A percentile compares a stretch with the other conserved stretches of the same genome.
Conservation (phyloP, 2,797 vertebrate genomes). For the Pseudotriccus pelzelni region DNA sequence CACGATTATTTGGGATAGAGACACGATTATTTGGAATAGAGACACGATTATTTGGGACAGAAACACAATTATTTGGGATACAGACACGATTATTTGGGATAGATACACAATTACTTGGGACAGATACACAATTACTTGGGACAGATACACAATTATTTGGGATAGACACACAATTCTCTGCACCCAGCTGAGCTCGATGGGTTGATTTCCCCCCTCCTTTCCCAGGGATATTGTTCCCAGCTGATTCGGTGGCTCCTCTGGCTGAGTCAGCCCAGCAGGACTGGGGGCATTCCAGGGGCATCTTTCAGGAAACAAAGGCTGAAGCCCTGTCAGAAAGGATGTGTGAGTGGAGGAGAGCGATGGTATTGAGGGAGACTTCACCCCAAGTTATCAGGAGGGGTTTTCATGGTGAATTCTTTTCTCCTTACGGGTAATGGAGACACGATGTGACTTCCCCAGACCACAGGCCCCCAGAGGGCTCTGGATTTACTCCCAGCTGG, state of each 20-base stretch:
- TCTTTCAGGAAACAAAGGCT: conserved; percentile 32
- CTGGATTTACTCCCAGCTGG: background rate
- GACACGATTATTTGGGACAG: background rate
- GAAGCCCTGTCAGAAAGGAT: conserved; percentile 44
- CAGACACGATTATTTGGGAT: no score
- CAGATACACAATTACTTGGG: background rate
- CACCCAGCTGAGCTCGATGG: background rate
- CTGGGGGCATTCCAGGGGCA: conserved; percentile 20
- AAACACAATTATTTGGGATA: background rate
- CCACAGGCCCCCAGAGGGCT: background rate
- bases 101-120: background rate
- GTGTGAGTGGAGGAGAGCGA: background rate
- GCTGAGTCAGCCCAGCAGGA: conserved; percentile 22
- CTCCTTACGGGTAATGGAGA: background rate
- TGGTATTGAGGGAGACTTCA: conserved; percentile 16
- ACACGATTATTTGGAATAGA: background rate
- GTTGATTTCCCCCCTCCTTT: background rate
- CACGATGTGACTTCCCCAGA: background rate
- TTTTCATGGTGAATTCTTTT: background rate
- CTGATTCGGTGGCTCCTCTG: background rate
- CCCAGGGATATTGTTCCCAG: background rate
- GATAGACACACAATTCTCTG: background rate
- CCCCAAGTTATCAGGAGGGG: background rate
- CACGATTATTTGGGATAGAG: no score
- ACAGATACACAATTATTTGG: background rate